Base-by-base conservation (phyloP, 2,888 invertebrate species). In the Pollenia amentaria region DNA sequence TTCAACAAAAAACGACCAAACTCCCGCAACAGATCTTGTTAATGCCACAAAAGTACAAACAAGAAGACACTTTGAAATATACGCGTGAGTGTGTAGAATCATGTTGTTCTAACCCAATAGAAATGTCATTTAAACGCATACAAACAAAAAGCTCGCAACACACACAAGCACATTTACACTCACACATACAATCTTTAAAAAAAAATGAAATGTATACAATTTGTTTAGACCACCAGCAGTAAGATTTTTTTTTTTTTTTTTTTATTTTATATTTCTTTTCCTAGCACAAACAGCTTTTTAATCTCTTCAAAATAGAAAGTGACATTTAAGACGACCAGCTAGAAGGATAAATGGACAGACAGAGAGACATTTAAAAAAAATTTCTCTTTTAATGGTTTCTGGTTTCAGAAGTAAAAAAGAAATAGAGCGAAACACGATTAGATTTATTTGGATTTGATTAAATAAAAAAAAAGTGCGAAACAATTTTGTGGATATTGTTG, bases 81-180 rank as follows among this genome's bases (percentile, higher is more conserved):
- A 29, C 57, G 29, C 3, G 2, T 29, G 29, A 0, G 29, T 29
- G 29, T 29, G 29, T 29, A 29, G 29, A 29, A 29, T 29, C 51
- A 29, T 21, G 51, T 14, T 75, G 48, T 18, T 76, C 18, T 60
- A 60, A 60, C 2, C 60, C 60, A 76, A 76, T 69, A 82, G 69
- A 69, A 69, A 76, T 76, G 60, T 53, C 76, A 76, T 69, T 76
- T 60, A 69, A 69, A 69, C 62, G 51, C 67, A 82, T 57, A 18
- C 60, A 42, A n/a, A 38, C 60, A 44, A 8, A 12, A 16, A n/a
- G 6, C 9, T 10, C 18, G 3, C 0, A 4, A 55, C 53, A 46
- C 18, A 48, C 18, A 29, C 12, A 46, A 12, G 12, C 38, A 1
- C 55, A 55, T 9, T 46, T 16, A 18, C 18, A 21, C 1, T n/a